Evolutionary conservation across 2,888 invertebrate species (phyloP).

Genomic region (Melanostoma scalare): DNA sequence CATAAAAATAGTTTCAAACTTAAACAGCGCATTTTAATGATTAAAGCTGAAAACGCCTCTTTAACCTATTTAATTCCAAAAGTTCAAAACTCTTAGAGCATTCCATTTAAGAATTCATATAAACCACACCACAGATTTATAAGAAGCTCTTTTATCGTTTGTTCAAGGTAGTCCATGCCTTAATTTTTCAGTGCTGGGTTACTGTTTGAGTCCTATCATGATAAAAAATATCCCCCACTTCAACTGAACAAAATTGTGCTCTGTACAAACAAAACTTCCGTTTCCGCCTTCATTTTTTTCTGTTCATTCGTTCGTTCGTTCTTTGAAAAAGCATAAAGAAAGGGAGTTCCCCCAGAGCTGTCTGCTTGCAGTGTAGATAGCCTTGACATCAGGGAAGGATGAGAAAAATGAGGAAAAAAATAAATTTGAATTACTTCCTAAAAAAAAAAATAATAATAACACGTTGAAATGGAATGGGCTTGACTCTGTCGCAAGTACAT

Average conservation of each 20-base stretch:
- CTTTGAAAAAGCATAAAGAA: not conserved
- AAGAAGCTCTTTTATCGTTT: not conserved
- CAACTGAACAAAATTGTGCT: slow-evolving; percentile 6
- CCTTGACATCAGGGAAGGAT: not conserved
- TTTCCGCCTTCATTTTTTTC: slow-evolving; percentile 3
- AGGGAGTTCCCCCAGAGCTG: not conserved
- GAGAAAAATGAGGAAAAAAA: not conserved
- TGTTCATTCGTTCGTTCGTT: not conserved
- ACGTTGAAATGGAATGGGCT: not conserved
- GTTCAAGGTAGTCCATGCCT: not conserved
- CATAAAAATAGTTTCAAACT: too few species aligned
- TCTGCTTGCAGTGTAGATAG: not conserved
- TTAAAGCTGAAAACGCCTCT: too few species aligned
- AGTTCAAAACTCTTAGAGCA: too few species aligned
- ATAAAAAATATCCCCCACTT: not conserved
- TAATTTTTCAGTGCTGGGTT: not conserved
- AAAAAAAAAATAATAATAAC: not conserved
- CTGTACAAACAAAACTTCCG: slow-evolving; percentile 9
- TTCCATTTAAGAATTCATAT: not conserved
- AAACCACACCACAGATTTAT: not conserved
- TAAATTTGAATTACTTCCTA: not conserved
- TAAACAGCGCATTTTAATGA: too few species aligned
- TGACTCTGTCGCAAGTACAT: not conserved
- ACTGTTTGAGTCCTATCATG: slow-evolving; percentile 7
- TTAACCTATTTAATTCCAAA: too few species aligned